Evolutionary conservation across 2,797 vertebrate genomes (phyloP).

Genomic region (Acanthurus tractus): DNA sequence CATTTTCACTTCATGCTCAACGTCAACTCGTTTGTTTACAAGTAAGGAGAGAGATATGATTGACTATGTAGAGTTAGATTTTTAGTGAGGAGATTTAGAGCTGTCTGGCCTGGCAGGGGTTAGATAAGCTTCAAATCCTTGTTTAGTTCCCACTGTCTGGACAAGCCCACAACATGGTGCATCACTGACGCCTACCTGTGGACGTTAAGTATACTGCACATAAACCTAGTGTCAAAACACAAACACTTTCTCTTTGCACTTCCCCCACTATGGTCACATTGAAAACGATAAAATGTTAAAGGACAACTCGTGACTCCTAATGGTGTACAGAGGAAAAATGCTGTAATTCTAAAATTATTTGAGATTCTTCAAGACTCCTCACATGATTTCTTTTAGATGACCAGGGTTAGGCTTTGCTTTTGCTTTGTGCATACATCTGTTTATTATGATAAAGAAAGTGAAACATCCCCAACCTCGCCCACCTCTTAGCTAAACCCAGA

Average conservation of each 20-base stretch:
- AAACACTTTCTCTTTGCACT: not conserved
- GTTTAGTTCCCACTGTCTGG: conserved; percentile 68
- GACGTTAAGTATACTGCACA: conserved; percentile 18
- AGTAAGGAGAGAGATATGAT: conserved; percentile 49
- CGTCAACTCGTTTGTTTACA: conserved; percentile 17
- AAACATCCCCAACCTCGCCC: conserved; percentile 14
- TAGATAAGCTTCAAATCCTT: conserved; percentile 79
- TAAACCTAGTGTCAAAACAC: not conserved
- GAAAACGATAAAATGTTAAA: not conserved
- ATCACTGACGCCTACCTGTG: conserved; percentile 50
- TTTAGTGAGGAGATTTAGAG: conserved; percentile 71
- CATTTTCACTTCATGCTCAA: not conserved
- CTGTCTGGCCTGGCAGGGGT: conserved; percentile 70
- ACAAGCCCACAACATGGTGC: conserved; percentile 34
- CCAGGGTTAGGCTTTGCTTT: not conserved
- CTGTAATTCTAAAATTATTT: not conserved
- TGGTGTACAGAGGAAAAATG: not conserved
- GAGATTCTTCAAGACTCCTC: not conserved
- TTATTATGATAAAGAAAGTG: not conserved
- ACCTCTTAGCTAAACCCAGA: conserved; percentile 27
- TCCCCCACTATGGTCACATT: not conserved
- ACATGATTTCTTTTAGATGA: conserved; percentile 4
- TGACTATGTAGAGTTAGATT: conserved; percentile 77
- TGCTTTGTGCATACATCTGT: not conserved
- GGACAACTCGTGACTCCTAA: not conserved